Percentiles rank a stretch among this genome's conserved stretches.
Conservation (phyloP, 2,113 vertebrate genomes). For the Eidolon helvum region DNA sequence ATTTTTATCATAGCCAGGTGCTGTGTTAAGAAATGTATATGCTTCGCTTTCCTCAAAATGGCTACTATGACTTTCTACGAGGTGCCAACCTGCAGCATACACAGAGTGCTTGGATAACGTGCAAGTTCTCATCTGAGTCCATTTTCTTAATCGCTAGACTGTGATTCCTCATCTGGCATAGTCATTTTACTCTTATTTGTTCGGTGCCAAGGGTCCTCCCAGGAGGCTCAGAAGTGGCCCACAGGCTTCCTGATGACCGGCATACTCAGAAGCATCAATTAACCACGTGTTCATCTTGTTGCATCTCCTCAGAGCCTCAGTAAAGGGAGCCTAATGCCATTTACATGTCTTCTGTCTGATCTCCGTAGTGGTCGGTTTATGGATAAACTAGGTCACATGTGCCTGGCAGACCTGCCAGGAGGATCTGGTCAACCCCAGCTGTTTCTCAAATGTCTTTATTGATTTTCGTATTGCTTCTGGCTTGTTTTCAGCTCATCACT, state of each 20-base stretch:
- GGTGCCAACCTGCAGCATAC: background rate
- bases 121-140: background rate
- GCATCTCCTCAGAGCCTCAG: background rate
- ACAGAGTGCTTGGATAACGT: background rate
- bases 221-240: background rate
- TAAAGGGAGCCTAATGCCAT: background rate
- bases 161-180: background rate
- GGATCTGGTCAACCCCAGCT: background rate
- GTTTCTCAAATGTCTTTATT: conserved; percentile 65
- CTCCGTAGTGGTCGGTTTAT: background rate
- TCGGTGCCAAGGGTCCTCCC: background rate
- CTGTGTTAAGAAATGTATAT: background rate
- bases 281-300: background rate
- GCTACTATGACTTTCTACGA: background rate
- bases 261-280: background rate
- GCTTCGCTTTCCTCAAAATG: background rate
- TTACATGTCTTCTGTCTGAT: background rate
- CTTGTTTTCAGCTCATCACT: conserved; percentile 61
- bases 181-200: background rate
- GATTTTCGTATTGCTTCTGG: conserved; percentile 66
- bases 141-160: background rate
- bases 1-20: background rate
- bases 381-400: conserved; percentile 13
- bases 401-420: background rate
- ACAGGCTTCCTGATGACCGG: background rate